phyloP scores from a whole-genome alignment of 2,888 invertebrate genomes.

The Dendrolimus houi region DNA sequence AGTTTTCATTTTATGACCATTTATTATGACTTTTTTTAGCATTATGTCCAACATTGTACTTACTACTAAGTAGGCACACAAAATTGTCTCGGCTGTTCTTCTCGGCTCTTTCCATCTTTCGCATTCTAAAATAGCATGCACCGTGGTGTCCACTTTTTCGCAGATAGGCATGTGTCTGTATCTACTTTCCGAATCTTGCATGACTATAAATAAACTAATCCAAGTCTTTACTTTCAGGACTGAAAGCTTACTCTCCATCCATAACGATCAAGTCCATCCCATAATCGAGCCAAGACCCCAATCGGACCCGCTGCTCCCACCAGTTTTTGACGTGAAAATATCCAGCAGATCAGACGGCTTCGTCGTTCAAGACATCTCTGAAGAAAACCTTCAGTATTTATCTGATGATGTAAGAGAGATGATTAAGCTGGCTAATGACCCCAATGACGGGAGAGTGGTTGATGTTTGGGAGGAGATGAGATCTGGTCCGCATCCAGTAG shows the following conservation, averaged over 20 bases:
- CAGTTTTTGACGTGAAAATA: constrained; percentile 42
- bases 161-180: too few species aligned
- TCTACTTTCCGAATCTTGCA: too few species aligned
- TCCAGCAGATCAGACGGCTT: constrained; percentile 46
- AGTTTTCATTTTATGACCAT: too few species aligned
- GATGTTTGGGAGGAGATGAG: constrained; percentile 54
- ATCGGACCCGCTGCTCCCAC: constrained; percentile 40
- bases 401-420: constrained; percentile 57
- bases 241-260: constrained; percentile 48
- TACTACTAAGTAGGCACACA: too few species aligned
- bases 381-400: constrained; percentile 61
- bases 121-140: too few species aligned
- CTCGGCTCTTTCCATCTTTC: too few species aligned
- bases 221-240: constrained; percentile 15
- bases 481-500: constrained; percentile 42
- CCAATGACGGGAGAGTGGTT: constrained; percentile 47
- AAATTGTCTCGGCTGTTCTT: too few species aligned
- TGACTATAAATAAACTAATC: not conserved
- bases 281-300: constrained; percentile 49
- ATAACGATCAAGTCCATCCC: constrained; percentile 50
- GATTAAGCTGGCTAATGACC: constrained; percentile 55
- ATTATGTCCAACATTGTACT: too few species aligned
- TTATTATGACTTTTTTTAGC: too few species aligned
- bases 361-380: constrained; percentile 41
- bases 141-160: too few species aligned